phyloP scores from a whole-genome alignment of 2,888 invertebrate species.

The Metopia argyrocephala region DNA sequence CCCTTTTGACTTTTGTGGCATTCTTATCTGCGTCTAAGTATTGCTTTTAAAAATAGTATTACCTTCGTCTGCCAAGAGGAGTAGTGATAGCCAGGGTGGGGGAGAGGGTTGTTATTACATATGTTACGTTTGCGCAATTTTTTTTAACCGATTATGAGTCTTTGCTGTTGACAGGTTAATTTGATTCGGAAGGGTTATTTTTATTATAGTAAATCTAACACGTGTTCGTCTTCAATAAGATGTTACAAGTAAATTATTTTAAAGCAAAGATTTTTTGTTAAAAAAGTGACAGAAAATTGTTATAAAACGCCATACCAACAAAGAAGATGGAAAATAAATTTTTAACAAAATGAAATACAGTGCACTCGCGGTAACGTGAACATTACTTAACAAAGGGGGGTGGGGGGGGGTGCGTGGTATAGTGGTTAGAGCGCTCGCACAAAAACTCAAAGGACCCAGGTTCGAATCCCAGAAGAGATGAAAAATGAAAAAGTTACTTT shows the following conservation, averaged over 20 bases:
- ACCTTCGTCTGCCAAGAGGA: background rate
- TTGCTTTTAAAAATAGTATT: background rate
- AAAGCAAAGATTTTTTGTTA: background rate
- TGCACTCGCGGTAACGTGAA: too few relatives aligned
- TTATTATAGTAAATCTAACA: slow-evolving; percentile 32
- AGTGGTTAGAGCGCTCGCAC: too few relatives aligned
- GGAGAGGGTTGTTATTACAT: background rate
- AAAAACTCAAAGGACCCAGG: too few relatives aligned
- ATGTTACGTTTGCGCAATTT: background rate
- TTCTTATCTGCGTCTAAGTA: background rate
- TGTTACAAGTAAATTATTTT: background rate
- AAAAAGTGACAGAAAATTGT: too few relatives aligned
- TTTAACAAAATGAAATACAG: too few relatives aligned
- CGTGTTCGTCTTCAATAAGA: slow-evolving; percentile 12
- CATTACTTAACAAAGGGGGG: too few relatives aligned
- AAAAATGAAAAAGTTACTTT: too few relatives aligned
- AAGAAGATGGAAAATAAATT: too few relatives aligned
- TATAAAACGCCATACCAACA: too few relatives aligned
- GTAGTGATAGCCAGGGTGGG: background rate
- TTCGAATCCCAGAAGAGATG: too few relatives aligned
- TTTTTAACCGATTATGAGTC: slow-evolving; percentile 67
- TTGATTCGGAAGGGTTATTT: slow-evolving; percentile 53
- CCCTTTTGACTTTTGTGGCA: background rate
- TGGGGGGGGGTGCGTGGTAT: too few relatives aligned
- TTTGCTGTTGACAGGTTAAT: slow-evolving; percentile 73